Evolutionary conservation across 2,113 vertebrate genomes (phyloP).

Genomic region (Scytalopus superciliaris): DNA sequence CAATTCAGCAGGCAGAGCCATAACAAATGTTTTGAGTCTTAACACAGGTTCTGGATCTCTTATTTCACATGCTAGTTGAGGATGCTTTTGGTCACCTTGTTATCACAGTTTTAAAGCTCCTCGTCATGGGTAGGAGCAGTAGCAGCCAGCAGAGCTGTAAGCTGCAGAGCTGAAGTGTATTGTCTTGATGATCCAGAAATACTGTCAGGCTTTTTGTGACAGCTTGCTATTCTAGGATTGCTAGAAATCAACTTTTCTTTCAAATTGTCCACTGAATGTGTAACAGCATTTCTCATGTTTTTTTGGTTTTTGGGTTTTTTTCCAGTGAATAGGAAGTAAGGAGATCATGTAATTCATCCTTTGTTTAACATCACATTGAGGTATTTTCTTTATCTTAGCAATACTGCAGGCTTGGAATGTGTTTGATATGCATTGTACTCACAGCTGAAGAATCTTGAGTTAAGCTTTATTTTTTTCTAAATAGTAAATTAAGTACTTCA

Average conservation of each 20-base stretch:
- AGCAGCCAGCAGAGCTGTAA: background rate
- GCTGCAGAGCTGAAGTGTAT: background rate
- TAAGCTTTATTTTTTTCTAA: background rate
- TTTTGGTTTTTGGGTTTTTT: background rate
- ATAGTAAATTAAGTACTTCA: background rate
- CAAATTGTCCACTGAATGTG: background rate
- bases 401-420: background rate
- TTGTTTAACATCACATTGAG: background rate
- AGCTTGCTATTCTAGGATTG: background rate
- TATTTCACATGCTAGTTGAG: background rate
- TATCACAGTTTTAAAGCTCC: background rate
- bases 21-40: background rate
- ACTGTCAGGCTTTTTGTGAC: background rate
- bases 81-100: constrained; percentile 13
- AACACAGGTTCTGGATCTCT: background rate
- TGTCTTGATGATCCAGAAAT: background rate
- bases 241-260: background rate
- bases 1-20: background rate
- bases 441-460: background rate
- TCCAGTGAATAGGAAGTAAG: background rate
- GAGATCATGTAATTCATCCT: background rate
- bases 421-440: background rate
- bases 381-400: background rate
- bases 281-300: background rate
- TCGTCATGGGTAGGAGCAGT: background rate